phyloP scores from a whole-genome alignment of 2,113 vertebrate genomes.

The Carassius carassius region DNA sequence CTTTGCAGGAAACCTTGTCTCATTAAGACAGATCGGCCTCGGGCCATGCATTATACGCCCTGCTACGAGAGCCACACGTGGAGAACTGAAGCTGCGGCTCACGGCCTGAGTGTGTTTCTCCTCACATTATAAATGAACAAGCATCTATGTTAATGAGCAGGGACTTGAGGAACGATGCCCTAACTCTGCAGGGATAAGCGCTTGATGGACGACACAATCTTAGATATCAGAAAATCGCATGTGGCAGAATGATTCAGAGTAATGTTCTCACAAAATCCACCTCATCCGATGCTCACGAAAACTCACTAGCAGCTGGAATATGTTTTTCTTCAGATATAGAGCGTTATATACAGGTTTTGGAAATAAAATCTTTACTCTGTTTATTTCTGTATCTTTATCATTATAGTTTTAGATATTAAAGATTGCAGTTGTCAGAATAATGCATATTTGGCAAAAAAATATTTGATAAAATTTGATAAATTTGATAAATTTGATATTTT shows the following conservation, averaged over 20 bases:
- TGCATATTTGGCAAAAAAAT: too few relatives aligned
- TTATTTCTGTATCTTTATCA: too few relatives aligned
- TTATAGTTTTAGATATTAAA: too few relatives aligned
- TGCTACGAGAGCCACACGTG: conserved; percentile 10
- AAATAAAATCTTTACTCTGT: too few relatives aligned
- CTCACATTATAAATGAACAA: background rate
- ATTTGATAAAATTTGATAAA: too few relatives aligned
- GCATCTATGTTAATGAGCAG: conserved; percentile 48
- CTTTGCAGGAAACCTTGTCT: conserved; percentile 21
- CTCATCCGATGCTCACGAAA: background rate
- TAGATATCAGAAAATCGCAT: conserved; percentile 7
- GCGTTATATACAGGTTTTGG: too few relatives aligned
- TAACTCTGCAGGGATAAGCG: conserved; percentile 31
- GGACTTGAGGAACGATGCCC: conserved; percentile 16
- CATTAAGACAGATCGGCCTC: conserved; percentile 32
- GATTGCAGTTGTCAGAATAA: too few relatives aligned
- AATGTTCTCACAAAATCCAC: conserved; percentile 39
- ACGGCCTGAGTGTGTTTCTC: background rate
- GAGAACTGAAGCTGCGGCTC: conserved; percentile 32
- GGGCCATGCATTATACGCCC: conserved; percentile 10
- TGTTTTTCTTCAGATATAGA: background rate
- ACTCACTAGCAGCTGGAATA: background rate
- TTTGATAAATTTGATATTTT: too few relatives aligned
- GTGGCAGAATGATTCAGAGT: background rate
- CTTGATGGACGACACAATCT: conserved; percentile 9